Base-by-base conservation (phyloP, 2,888 invertebrate genomes). In the Neoitamus cyanurus region DNA sequence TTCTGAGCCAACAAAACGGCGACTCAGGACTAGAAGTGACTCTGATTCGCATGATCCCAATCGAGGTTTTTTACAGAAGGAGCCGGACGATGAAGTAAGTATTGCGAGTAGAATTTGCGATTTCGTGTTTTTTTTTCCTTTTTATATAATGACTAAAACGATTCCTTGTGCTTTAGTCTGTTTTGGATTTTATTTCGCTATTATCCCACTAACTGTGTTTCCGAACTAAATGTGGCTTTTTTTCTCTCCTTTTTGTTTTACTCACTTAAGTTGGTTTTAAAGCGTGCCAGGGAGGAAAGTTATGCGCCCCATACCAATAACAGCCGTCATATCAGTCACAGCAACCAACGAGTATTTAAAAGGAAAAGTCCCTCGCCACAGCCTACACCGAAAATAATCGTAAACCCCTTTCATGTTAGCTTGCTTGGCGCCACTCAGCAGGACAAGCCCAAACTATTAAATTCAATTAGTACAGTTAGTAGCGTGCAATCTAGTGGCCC, bases 211-310 rank as follows among this genome's bases (percentile, higher is more conserved):
- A 78, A 78, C 48, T 28, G 20, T 31, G 25, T 58, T 58, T 58
- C 9, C 20, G 2, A 58, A 58, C 20, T 58, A 58, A 58, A 58
- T 58, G 58, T 58, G 58, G 58, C 58, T 58, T 58, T 58, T 58
- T 9, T 48, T 48, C 15, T 58, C 58, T 46, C 13, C 7, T 46
- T 46, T 84, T 30, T 77, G 84, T 77, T 72, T 73, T 73, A 30
- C 78, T 84, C 73, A 72, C 20, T 73, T 70, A 84, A 87, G 86
- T 86, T 86, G 85, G 86, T 86, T 84, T 85, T 86, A 83, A 87
- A 87, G 72, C 87, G 87, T 58, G 84, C 87, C 13, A 83, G 87
- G 25, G 87, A 86, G 15, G 87, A 87, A 58, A 83, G 48, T 82
- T 69, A 42, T 73, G 37, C 77, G 83, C 58, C 83, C 68, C 46